These are phyloP conservation scores for Channallabes apus DNA, from an alignment of 2,797 vertebrate genomes.

Conservation along the genomic window DNA sequence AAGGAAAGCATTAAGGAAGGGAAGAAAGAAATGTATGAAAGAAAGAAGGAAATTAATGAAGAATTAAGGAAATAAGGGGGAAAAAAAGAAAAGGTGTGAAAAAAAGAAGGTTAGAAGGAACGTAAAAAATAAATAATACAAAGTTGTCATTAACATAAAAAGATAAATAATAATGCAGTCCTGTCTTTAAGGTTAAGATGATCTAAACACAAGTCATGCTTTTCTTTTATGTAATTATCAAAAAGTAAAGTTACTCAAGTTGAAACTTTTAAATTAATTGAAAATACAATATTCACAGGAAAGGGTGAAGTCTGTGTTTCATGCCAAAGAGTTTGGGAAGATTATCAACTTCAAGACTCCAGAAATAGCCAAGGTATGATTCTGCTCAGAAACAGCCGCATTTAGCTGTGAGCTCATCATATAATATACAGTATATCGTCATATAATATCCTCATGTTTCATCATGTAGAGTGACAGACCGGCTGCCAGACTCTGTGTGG, in stretches of 20 bases:
- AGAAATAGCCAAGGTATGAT: constrained; percentile 86
- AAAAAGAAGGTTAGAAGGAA: too few relatives aligned
- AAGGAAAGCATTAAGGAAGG: too few relatives aligned
- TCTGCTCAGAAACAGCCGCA: background rate
- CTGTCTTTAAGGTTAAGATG: background rate
- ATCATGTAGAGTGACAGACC: too few relatives aligned
- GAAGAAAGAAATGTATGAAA: too few relatives aligned
- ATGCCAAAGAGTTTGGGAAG: constrained; percentile 98
- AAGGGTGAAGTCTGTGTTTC: constrained; percentile 95
- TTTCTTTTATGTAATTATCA: background rate
- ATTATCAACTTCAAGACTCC: constrained; percentile 94
- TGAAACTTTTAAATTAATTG: background rate
- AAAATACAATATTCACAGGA: constrained; percentile 73
- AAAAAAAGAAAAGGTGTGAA: too few relatives aligned
- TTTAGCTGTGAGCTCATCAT: background rate
- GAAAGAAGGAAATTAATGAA: too few relatives aligned
- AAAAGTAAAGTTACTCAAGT: background rate
- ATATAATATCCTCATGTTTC: too few relatives aligned
- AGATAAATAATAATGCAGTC: background rate
- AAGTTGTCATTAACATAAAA: background rate
- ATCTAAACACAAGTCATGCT: background rate
- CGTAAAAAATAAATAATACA: background rate
- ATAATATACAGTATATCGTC: too few relatives aligned
- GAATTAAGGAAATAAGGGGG: too few relatives aligned
- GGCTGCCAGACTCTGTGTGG: background rate